Conservation (phyloP, 1,140 invertebrate species). For the Danaus melanippus region DNA sequence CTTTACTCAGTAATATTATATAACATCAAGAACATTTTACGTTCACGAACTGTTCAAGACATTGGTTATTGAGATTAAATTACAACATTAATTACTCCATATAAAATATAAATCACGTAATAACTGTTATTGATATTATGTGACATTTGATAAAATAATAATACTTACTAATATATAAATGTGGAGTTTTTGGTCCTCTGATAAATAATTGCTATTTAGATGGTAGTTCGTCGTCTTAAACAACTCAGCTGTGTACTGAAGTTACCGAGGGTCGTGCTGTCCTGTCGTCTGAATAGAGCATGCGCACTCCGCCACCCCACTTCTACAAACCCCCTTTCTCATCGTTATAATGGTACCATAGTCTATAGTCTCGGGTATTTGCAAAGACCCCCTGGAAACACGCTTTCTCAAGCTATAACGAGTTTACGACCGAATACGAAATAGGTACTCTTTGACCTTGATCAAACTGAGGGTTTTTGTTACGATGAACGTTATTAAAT, state of each 20-base stretch:
- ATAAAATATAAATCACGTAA: no score
- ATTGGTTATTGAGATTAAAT: no score
- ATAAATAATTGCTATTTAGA: slow-evolving; percentile 24
- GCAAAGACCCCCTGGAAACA: slow-evolving; percentile 39
- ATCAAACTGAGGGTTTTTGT: slow-evolving; percentile 1
- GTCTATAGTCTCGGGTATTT: slow-evolving; percentile 33
- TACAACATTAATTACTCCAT: no score
- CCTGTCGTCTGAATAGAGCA: slow-evolving; percentile 47
- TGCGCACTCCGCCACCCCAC: slow-evolving; percentile 51
- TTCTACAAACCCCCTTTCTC: slow-evolving; percentile 37
- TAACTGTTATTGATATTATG: no score
- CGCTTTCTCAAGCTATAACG: slow-evolving; percentile 22
- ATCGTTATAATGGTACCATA: slow-evolving; percentile 27
- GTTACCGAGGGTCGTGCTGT: slow-evolving; percentile 44
- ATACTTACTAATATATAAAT: slow-evolving; percentile 56
- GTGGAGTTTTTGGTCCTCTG: slow-evolving; percentile 57
- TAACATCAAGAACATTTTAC: no score
- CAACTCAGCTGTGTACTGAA: slow-evolving; percentile 59
- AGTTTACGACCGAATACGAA: slow-evolving; percentile 20
- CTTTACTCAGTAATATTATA: no score
- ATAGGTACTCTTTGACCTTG: slow-evolving; percentile 19
- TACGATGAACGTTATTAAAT: no score
- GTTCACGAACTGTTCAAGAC: no score
- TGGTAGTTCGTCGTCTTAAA: slow-evolving; percentile 34
- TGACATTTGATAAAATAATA: neutral